phyloP scores from a whole-genome alignment of 2,113 vertebrate genomes.

The Lates calcarifer region DNA sequence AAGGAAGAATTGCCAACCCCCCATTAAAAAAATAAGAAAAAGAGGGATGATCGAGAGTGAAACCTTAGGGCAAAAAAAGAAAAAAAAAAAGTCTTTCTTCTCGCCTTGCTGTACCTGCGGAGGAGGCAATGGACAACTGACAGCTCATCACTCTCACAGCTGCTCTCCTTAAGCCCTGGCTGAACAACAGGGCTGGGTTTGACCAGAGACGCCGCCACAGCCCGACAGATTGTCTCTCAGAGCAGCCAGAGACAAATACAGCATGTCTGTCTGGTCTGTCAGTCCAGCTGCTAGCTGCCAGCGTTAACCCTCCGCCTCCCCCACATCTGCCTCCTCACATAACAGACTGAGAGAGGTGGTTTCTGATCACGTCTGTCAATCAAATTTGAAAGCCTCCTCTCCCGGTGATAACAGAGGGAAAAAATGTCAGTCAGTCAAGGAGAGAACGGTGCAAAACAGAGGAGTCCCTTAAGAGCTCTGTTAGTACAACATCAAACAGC shows the following conservation, averaged over 20 bases:
- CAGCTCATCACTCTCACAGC: slow-evolving; percentile 49
- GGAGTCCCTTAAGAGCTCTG: slow-evolving; percentile 28
- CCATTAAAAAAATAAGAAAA: slow-evolving; percentile 56
- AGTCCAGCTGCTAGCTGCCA: slow-evolving; percentile 48
- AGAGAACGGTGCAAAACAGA: slow-evolving; percentile 18
- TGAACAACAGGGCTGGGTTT: slow-evolving; percentile 38
- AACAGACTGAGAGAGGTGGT: slow-evolving; percentile 30
- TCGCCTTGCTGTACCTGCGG: slow-evolving; percentile 48
- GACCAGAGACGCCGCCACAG: slow-evolving; percentile 40
- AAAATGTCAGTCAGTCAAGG: slow-evolving; percentile 49
- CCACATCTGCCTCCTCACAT: slow-evolving; percentile 17
- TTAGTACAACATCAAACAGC: slow-evolving; percentile 44
- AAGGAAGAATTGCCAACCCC: slow-evolving; percentile 13
- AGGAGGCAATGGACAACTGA: slow-evolving; percentile 48
- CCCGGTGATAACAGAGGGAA: slow-evolving; percentile 23
- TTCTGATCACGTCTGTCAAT: slow-evolving; percentile 62
- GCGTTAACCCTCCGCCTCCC: slow-evolving; percentile 22
- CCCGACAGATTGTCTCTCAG: slow-evolving; percentile 42
- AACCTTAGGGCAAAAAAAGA: slow-evolving; percentile 30
- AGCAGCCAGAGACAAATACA: slow-evolving; percentile 57
- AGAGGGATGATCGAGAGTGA: slow-evolving; percentile 14
- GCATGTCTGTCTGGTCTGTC: slow-evolving; percentile 54
- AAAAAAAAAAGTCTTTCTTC: slow-evolving; percentile 3
- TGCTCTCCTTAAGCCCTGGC: slow-evolving; percentile 37
- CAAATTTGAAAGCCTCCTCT: slow-evolving; percentile 56